Evolutionary conservation across 2,888 invertebrate genomes (phyloP), one percentile per base, ranked within the genome.

Genomic region (Amiota minor): DNA sequence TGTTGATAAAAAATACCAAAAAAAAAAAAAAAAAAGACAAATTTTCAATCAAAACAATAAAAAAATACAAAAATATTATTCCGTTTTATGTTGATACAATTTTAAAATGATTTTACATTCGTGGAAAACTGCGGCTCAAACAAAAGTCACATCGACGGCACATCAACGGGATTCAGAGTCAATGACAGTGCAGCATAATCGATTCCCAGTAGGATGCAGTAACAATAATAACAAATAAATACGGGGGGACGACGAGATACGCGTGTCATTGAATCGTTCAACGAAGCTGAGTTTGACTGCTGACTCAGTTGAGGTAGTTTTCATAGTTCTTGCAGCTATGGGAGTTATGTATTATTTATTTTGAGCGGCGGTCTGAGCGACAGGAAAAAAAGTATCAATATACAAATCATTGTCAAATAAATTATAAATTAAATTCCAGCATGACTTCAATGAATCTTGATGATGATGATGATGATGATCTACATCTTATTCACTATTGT

Each of bases 401-500:
- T 46, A 50, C 23, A 68, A 50, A 68, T 53, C 53, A 53, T 50
- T 68, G 67, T 50, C 67, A 68, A 12, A 68, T 68, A 68, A 50
- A 68, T 68, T 68, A 50, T 35, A n/a, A 68, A 68, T 23, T 68
- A 53, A 50, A 68, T 68, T 46, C 14, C 67, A 8, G 14, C 53
- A 11, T 10, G 20, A 23, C 18, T 35, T 35, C 35, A 35, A 35
- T 35, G 35, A 35, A 59, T 11, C 9, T 9, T 4, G 11, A 12
- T 53, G 53, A 53, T 53, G 53, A 50, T 50, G 2, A 9, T 59
- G 56, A 59, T 72, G 74, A 65, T 65, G 73, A 77, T 75, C 78
- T 77, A 86, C 87, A 87, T 82, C 85, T 85, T 87, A 87, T 81
- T 82, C 80, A 79, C 35, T 35, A 35, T 35, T 35, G 35, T 35